These are phyloP conservation scores for Agrotis segetum DNA, from an alignment of 2,888 invertebrate genomes.

Conservation along the genomic window DNA sequence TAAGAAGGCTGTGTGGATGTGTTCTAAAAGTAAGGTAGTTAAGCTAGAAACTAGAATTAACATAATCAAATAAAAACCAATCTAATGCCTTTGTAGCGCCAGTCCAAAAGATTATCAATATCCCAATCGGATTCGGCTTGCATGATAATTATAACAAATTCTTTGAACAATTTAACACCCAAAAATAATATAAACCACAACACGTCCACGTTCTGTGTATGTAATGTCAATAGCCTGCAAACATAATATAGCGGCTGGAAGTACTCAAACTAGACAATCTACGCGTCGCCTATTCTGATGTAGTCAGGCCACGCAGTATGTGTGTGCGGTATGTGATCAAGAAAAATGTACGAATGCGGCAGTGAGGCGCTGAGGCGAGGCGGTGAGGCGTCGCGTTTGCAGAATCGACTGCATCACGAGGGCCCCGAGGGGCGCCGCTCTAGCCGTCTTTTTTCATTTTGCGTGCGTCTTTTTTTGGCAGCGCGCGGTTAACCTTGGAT, in stretches of 20 bases:
- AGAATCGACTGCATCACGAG: conserved; percentile 84
- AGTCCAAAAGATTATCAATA: conserved; percentile 26
- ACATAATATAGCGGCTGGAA: conserved; percentile 57
- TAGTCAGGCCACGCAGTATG: conserved; percentile 38
- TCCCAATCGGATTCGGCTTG: conserved; percentile 14
- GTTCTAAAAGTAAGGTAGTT: neutral
- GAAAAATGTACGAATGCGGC: conserved; percentile 66
- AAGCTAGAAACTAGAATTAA: neutral
- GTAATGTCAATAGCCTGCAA: conserved; percentile 68
- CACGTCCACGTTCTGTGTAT: conserved; percentile 53
- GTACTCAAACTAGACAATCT: conserved; percentile 53
- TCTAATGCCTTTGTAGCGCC: neutral
- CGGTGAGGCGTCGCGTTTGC: conserved; percentile 76
- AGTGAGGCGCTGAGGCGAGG: conserved; percentile 60
- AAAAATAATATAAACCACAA: conserved; percentile 36
- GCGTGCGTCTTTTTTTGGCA: conserved; percentile 91
- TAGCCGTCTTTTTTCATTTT: conserved; percentile 89
- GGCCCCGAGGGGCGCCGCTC: conserved; percentile 86
- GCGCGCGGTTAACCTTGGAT: conserved; percentile 90
- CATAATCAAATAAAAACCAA: conserved; percentile 10
- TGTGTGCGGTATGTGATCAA: conserved; percentile 58
- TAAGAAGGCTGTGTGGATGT: too few species aligned
- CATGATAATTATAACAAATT: conserved; percentile 44
- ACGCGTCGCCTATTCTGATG: conserved; percentile 48
- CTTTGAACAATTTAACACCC: conserved; percentile 22